These are phyloP conservation scores for Pelochelys cantorii DNA, from an alignment of 2,797 vertebrate genomes.

Conservation along the genomic window DNA sequence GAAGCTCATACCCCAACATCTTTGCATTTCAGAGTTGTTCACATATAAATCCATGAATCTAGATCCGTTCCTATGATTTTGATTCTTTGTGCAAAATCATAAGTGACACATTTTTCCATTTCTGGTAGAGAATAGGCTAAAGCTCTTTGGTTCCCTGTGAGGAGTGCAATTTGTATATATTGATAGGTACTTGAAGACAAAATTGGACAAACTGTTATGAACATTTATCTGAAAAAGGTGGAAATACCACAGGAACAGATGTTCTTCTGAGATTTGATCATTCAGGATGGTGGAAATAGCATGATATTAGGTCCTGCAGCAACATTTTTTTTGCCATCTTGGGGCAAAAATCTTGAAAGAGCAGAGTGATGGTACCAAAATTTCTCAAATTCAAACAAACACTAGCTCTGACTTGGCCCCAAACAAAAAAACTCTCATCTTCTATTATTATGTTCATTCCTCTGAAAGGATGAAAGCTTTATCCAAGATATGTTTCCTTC, in stretches of 20 bases:
- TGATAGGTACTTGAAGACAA: not conserved
- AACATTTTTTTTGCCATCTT: not conserved
- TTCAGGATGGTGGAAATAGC: not conserved
- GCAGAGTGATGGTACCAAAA: not conserved
- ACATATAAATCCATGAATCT: not conserved
- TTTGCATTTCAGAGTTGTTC: not conserved
- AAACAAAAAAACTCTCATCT: fast-evolving
- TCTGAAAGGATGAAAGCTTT: fast-evolving
- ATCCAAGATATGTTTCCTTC: not conserved
- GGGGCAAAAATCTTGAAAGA: not conserved
- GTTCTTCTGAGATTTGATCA: not conserved
- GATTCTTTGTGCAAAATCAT: not conserved
- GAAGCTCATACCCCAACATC: not conserved
- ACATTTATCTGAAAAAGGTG: not conserved
- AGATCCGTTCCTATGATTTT: not conserved
- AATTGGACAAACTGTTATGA: not conserved
- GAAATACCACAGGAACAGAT: not conserved
- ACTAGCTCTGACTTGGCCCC: not conserved
- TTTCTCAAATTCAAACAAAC: not conserved
- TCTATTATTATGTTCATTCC: not conserved
- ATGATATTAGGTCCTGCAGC: not conserved
- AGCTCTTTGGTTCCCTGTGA: not conserved
- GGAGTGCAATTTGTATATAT: not conserved
- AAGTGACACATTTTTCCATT: not conserved
- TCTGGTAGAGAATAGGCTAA: not conserved